phyloP scores from a whole-genome alignment of 2,888 invertebrate genomes.

The Noctua janthe region DNA sequence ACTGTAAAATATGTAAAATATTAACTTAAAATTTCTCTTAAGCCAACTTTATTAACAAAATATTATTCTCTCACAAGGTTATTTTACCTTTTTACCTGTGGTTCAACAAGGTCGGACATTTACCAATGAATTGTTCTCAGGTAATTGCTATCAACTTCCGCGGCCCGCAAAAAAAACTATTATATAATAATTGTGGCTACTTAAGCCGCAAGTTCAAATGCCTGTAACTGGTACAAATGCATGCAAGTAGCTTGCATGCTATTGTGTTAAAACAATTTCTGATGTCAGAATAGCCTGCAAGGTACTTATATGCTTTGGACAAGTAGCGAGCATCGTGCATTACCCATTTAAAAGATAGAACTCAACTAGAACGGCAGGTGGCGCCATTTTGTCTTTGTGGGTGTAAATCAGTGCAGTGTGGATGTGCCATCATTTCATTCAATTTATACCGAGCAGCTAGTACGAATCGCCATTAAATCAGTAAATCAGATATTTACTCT shows the following conservation, averaged over 20 bases:
- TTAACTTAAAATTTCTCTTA: constrained; percentile 24
- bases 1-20: background rate
- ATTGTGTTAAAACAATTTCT: background rate
- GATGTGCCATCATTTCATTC: constrained; percentile 15
- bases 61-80: constrained; percentile 31
- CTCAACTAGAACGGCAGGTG: constrained; percentile 10
- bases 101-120: constrained; percentile 57
- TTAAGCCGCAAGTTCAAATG: constrained; percentile 8
- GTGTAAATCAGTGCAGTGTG: constrained; percentile 50
- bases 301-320: background rate
- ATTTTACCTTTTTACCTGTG: constrained; percentile 28
- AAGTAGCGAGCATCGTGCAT: background rate
- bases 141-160: constrained; percentile 56
- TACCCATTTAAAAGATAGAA: constrained; percentile 9
- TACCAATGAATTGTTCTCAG: constrained; percentile 44
- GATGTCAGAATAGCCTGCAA: background rate
- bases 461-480: constrained; percentile 33
- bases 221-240: background rate
- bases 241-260: background rate
- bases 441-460: constrained; percentile 32
- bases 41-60: constrained; percentile 12
- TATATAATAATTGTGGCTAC: constrained; percentile 19
- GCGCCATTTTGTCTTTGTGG: constrained; percentile 5
- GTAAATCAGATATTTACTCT: constrained; percentile 33
- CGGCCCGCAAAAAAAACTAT: constrained; percentile 55